Evolutionary conservation across 2,888 invertebrate genomes (phyloP).

Genomic region (Campaea margaritaria): DNA sequence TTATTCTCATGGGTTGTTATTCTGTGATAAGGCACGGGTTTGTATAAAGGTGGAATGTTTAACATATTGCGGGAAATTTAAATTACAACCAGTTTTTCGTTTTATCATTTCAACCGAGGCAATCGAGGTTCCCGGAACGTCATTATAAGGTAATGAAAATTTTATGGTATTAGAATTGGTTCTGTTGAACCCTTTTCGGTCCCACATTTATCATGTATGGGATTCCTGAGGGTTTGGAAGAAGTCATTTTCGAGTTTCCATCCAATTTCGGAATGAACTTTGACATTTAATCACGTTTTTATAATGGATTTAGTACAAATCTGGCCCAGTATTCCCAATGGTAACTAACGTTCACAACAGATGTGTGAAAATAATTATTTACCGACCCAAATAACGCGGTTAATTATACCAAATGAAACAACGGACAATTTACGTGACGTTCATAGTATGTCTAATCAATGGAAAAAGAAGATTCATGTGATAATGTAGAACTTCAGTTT

Average conservation of each 20-base stretch:
- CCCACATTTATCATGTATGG: constrained; percentile 19
- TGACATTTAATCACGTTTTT: constrained; percentile 6
- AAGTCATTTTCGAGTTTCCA: constrained; percentile 1
- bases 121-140: background rate
- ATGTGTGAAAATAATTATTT: background rate
- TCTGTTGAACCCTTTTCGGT: constrained; percentile 6
- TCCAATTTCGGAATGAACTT: constrained; percentile 1
- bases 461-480: no score
- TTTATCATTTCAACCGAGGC: no score
- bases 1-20: no score
- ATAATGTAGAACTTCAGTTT: no score
- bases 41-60: no score
- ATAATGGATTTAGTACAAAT: constrained; percentile 1
- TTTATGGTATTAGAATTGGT: constrained; percentile 23
- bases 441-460: no score
- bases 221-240: constrained; percentile 2
- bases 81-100: no score
- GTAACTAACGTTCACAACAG: no score
- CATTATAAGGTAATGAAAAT: constrained; percentile 27
- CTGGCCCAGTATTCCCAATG: background rate
- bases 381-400: no score
- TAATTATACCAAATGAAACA: no score
- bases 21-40: background rate
- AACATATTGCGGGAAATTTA: no score
- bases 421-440: no score